These are phyloP conservation scores for Alca torda DNA, from an alignment of 2,797 vertebrate genomes.

Conservation along the genomic window DNA sequence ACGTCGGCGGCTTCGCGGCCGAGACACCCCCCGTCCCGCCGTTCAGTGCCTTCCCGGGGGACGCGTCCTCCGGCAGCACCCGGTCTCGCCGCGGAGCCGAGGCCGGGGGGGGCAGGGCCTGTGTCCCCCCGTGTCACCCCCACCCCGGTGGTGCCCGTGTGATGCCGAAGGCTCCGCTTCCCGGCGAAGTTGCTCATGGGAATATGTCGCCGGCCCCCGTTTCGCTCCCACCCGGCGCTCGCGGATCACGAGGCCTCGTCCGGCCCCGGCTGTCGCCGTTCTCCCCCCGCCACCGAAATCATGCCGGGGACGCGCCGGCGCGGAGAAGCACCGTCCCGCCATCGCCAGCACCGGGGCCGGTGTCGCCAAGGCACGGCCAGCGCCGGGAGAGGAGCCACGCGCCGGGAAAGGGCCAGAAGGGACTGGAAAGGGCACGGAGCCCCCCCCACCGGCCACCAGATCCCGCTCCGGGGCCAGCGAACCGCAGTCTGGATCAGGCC, in stretches of 20 bases:
- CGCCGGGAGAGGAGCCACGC: fast-evolving
- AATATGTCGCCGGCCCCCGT: neutral
- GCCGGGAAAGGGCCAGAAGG: neutral
- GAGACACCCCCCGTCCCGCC: neutral
- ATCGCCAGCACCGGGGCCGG: neutral
- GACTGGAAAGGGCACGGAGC: neutral
- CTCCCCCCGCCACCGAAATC: neutral
- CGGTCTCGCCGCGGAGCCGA: neutral
- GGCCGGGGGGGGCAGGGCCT: neutral
- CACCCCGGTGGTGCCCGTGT: fast-evolving
- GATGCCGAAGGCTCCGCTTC: neutral
- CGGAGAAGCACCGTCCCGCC: neutral
- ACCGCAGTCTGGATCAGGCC: fast-evolving
- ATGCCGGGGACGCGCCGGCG: neutral
- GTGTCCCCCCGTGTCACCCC: neutral
- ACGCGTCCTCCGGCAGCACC: neutral
- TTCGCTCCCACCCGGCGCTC: neutral
- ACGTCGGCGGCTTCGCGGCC: fast-evolving
- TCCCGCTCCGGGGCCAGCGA: neutral
- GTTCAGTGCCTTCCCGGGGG: neutral
- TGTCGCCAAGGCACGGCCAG: too few species aligned
- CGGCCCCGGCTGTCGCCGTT: fast-evolving
- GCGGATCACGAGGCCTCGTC: fast-evolving
- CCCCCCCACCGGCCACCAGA: neutral
- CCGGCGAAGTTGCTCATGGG: neutral